These are phyloP conservation scores for Epinotia demarniana DNA, from an alignment of 2,888 invertebrate genomes.

Conservation along the genomic window DNA sequence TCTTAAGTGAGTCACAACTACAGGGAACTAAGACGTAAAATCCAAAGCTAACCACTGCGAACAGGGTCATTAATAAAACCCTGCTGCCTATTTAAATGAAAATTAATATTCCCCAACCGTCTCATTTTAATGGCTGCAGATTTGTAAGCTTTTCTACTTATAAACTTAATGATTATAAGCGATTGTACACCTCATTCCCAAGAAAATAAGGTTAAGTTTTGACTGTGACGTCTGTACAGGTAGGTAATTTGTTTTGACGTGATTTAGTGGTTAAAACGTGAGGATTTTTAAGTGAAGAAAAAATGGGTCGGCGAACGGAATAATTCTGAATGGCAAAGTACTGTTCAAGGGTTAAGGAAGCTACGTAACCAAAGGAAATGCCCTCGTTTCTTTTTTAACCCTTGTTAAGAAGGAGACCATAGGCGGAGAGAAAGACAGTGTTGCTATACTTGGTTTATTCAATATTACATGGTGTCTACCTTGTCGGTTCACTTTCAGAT, in stretches of 20 bases:
- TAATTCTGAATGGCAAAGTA: not conserved
- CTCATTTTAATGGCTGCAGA: constrained; percentile 41
- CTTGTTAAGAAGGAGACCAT: too few species aligned
- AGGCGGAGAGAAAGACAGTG: too few species aligned
- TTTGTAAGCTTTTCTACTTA: constrained; percentile 35
- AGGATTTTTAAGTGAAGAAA: constrained; percentile 33
- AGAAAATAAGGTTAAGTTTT: constrained; percentile 21
- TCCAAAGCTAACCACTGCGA: constrained; percentile 20
- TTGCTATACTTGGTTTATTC: too few species aligned
- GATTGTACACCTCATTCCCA: constrained; percentile 9
- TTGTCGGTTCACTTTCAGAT: too few species aligned
- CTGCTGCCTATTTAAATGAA: constrained; percentile 42
- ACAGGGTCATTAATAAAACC: constrained; percentile 36
- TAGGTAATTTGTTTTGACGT: constrained; percentile 38
- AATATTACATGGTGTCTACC: too few species aligned
- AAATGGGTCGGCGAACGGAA: constrained; percentile 14
- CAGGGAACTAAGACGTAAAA: constrained; percentile 3
- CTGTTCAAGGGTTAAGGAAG: not conserved
- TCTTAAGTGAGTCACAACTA: not conserved
- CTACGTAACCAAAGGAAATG: not conserved
- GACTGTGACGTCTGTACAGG: not conserved
- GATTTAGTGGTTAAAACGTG: constrained; percentile 41
- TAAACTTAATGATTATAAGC: constrained; percentile 11
- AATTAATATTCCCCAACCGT: constrained; percentile 42
- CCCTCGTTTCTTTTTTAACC: not conserved